Conservation (phyloP, 2,888 invertebrate species). For the Luperina nickerlii region DNA sequence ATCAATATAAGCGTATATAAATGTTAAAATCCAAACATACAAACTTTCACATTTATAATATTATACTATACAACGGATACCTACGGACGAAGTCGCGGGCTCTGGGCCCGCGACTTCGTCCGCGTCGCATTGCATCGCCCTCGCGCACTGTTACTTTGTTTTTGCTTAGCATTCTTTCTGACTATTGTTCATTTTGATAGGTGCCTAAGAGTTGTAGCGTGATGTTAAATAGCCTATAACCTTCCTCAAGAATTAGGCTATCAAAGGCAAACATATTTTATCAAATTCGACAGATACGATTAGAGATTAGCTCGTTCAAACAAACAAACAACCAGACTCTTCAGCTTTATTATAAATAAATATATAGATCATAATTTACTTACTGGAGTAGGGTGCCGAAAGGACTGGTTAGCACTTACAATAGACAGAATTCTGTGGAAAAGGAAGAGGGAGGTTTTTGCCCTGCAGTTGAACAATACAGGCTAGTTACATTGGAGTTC, state of each 20-base stretch:
- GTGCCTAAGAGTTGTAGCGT: too few species aligned
- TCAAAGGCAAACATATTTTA: too few species aligned
- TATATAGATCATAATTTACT: too few species aligned
- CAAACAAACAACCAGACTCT: background rate
- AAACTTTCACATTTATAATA: background rate
- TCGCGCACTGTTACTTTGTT: background rate
- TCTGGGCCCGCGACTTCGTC: too few species aligned
- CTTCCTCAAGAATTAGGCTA: too few species aligned
- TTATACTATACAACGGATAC: background rate
- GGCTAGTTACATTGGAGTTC: background rate
- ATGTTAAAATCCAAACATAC: background rate
- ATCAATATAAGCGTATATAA: background rate
- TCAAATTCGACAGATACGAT: too few species aligned
- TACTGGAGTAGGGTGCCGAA: background rate
- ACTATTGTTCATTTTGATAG: background rate
- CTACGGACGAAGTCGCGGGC: too few species aligned
- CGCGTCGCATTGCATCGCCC: background rate
- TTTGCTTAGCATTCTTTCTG: background rate
- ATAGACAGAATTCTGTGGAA: background rate
- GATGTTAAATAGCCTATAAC: too few species aligned
- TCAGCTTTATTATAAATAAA: background rate
- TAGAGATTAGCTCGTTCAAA: background rate
- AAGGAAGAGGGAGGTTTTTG: background rate
- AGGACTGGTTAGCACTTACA: background rate
- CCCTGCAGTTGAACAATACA: background rate